Percentiles rank a stretch among this genome's conserved stretches.
Conservation (phyloP, 2,797 vertebrate genomes). For the Sphenodon punctatus region DNA sequence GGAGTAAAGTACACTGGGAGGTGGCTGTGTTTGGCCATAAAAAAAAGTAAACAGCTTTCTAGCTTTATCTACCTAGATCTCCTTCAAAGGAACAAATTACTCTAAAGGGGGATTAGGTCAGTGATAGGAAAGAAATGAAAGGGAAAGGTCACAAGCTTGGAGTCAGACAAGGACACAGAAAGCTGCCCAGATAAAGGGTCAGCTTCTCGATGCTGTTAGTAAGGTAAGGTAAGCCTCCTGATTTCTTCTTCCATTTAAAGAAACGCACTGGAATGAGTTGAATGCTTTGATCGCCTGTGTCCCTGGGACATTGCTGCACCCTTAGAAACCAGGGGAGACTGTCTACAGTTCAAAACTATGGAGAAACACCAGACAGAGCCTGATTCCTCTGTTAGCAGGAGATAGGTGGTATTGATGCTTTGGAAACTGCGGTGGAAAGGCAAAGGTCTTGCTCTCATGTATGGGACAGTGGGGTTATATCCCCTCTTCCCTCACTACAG, state of each 20-base stretch:
- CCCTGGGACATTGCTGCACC: background rate
- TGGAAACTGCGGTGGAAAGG: background rate
- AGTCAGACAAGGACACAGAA: background rate
- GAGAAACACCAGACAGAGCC: background rate
- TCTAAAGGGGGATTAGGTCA: constrained; percentile 12
- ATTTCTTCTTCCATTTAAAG: constrained; percentile 1
- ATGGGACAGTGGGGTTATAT: background rate
- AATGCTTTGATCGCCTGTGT: background rate
- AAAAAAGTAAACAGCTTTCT: background rate
- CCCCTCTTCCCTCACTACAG: background rate
- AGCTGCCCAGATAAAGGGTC: background rate
- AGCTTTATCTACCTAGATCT: background rate
- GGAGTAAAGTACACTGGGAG: background rate
- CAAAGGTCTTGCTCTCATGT: background rate
- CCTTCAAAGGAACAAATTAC: background rate
- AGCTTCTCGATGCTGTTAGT: background rate
- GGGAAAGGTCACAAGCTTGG: background rate
- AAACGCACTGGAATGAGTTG: background rate
- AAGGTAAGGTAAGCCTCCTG: background rate
- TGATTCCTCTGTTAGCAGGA: background rate
- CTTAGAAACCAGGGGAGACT: background rate
- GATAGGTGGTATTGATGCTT: background rate
- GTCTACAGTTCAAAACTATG: background rate
- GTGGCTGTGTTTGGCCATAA: background rate
- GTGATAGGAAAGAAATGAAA: background rate